Base-by-base conservation (phyloP, 2,113 vertebrate species). In the Lanius ludovicianus region DNA sequence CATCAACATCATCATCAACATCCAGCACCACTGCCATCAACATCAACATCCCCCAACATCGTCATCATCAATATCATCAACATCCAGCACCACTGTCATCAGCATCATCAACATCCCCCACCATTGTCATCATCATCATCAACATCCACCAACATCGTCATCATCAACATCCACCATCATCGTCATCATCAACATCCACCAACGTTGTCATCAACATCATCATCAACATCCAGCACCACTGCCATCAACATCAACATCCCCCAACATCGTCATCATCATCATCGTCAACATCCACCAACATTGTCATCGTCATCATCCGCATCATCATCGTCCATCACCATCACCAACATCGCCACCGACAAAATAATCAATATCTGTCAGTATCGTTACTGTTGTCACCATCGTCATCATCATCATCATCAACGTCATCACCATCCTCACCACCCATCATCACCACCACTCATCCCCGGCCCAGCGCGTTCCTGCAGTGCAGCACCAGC, bases 401-500 rank as follows among this genome's bases (percentile, higher is more conserved):
- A 59, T 15, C 23, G n/a, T n/a, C n/a, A n/a, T n/a, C n/a, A n/a
- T n/a, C n/a, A n/a, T n/a, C n/a, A 25, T 3, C 59, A 44, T 28
- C 33, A 35, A 14, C 1, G 20, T 31, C 33, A 30, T 19, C 25
- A 14, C 15, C 8, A 11, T 22, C 13, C 13, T 52, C 75, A 52
- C 18, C 47, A 56, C 9, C 69, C 37, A 33, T 31, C 28, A 19
- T 15, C 44, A 35, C 13, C 46, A 23, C 19, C 33, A 17, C 27
- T 25, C n/a, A 19, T 31, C n/a, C 5, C 5, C 20, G 6, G 35
- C 41, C 50, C 62, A 55, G 39, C 0, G 0, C 4, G 5, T 55
- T 65, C 33, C 25, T 12, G 1, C 49, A 52, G 47, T 8, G 37
- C 60, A 44, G 49, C 39, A 30, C 24, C 6, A 35, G 11, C 0